Conservation (phyloP, 53 echinoderm and acorn worm genomes). For the Mesocentrotus franciscanus region DNA sequence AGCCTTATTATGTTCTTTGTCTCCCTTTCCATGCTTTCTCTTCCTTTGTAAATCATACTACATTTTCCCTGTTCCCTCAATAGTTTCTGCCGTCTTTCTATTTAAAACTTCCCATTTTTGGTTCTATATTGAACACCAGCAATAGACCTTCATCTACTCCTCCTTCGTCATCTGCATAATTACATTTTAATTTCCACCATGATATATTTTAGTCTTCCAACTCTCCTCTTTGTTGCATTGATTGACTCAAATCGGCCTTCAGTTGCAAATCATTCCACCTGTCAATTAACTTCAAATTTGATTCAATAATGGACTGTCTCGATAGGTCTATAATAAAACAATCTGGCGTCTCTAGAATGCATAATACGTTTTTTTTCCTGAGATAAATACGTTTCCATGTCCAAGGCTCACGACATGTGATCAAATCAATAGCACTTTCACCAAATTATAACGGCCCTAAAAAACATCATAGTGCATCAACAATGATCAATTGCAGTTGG, state of each 20-base stretch:
- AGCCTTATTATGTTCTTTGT: not conserved
- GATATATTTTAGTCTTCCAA: not conserved
- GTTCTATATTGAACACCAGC: no score
- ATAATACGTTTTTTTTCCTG: not conserved
- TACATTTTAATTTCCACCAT: not conserved
- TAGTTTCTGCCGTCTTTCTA: no score
- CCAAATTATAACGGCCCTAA: not conserved
- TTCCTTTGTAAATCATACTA: no score
- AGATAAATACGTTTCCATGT: not conserved
- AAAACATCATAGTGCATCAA: not conserved
- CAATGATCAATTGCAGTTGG: not conserved
- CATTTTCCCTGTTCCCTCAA: no score
- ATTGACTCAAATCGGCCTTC: not conserved
- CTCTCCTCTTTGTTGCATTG: not conserved
- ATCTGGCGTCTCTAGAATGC: not conserved
- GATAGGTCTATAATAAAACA: not conserved
- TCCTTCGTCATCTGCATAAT: not conserved
- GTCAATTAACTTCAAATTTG: not conserved
- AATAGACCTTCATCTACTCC: not conserved
- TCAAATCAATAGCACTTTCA: not conserved
- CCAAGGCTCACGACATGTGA: not conserved
- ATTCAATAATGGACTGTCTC: not conserved
- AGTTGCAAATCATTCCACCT: not conserved
- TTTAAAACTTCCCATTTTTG: no score
- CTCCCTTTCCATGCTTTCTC: no score